phyloP scores from a whole-genome alignment of 2,888 invertebrate species.

The Eupithecia pulchellata region DNA sequence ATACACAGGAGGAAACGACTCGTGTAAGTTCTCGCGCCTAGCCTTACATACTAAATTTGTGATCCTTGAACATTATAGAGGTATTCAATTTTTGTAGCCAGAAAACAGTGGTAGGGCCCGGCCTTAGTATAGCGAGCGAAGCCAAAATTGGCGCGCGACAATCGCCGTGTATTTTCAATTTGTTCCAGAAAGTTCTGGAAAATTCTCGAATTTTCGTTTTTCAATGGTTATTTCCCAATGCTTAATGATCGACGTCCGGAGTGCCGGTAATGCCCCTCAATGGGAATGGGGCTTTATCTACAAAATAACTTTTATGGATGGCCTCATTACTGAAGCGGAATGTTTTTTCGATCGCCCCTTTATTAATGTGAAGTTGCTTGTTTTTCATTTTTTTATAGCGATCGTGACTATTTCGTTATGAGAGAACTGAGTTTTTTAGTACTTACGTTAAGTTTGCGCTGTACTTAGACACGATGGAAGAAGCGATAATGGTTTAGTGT shows the following conservation, averaged over 20 bases:
- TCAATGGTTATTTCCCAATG: constrained; percentile 42
- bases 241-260: constrained; percentile 51
- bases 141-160: constrained; percentile 56
- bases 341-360: constrained; percentile 40
- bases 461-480: no score
- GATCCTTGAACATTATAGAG: no score
- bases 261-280: constrained; percentile 43
- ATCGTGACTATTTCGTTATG: not conserved
- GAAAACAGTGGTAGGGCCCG: constrained; percentile 40
- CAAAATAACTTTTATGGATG: constrained; percentile 43
- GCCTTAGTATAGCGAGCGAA: constrained; percentile 49
- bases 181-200: constrained; percentile 41
- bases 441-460: no score
- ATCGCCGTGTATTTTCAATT: constrained; percentile 57
- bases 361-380: constrained; percentile 15
- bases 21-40: no score
- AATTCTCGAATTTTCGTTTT: constrained; percentile 41
- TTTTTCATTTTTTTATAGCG: not conserved
- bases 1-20: no score
- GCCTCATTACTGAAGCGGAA: constrained; percentile 43
- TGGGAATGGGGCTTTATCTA: constrained; percentile 42
- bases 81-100: no score
- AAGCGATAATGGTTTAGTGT: no score
- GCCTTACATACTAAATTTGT: no score
- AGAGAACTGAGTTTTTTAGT: not conserved